Evolutionary conservation across 2,797 vertebrate species (phyloP), one percentile per base, ranked within the genome.

Genomic region (Mycteria americana): DNA sequence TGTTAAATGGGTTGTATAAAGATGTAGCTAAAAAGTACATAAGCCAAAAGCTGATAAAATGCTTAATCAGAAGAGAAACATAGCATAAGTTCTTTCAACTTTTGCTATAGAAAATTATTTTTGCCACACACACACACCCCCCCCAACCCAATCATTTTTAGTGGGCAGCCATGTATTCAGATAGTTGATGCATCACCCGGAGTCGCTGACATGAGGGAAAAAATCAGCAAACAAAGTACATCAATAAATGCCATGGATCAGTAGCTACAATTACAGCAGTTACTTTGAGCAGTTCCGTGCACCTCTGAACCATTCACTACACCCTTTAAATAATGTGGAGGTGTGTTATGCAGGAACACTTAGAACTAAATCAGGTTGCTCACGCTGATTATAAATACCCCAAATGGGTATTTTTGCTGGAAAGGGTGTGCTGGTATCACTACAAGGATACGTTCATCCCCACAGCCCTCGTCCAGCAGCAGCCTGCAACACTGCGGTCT

Each of bases 181-280:
- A 41, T 4, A 43, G 17, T 4, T 53, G 13, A 54, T 72, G 17
- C 33, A 62, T 63, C 46, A 86, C 19, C 5, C 13, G 30, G 45
- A 62, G 13, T 31, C 7, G 2, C 19, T 12, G 31, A 64, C 5
- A 56, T 0, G 0, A 75, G 63, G 30, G 43, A 46, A 56, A 64
- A 70, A 48, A 41, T 3, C 45, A 68, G 31, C 51, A 37, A 60
- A 72, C 59, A n/a, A 63, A 70, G 23, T 6, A n/a, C 16, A 68
- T 65, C 69, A 73, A 54, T 70, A 79, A 76, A 48, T 67, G 30
- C 18, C 59, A 73, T 1, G 24, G 63, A 87, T 79, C 51, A 70
- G 62, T 39, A 96, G n/a, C 35, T 59, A 68, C 46, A 73, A 63
- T 37, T 76, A 79, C 31, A 87, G 59, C 23, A 73, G n/a, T 15